Evolutionary conservation across 2,888 invertebrate genomes (phyloP), one percentile per base, ranked within the genome.

Genomic region (Therioaphis trifolii): DNA sequence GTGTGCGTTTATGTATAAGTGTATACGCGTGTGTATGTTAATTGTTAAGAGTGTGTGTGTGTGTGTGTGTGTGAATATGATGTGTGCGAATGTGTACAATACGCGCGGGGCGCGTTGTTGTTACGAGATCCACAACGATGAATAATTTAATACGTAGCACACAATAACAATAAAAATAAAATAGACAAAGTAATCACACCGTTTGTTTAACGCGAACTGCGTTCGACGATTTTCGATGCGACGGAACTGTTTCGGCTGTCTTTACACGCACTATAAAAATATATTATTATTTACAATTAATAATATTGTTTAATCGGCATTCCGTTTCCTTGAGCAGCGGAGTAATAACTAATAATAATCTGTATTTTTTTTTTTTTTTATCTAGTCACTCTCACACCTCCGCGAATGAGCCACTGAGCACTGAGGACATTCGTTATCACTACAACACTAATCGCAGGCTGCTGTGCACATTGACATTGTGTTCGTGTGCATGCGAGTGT

Each of bases 251-350:
- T 52, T 72, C n/a, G 52, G 29, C 72, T 52, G 71, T 29, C 18
- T 27, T 4, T 21, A 12, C n/a, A 52, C 52, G 21, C 29, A n/a
- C 52, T 29, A 72, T 29, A 35, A 72, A 12, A 29, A 52, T 72
- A 52, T 68, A 72, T 52, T n/a, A n/a, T n/a, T 35, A 7, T 35
- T 35, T 35, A 35, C n/a, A n/a, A n/a, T n/a, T 71, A 71, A n/a
- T 72, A 71, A 18, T 49, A 21, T 15, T 24, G 27, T n/a, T 29
- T 18, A 21, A 21, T 72, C n/a, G 12, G 29, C 52, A 52, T 52
- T 72, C 72, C 12, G 72, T 72, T 72, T 72, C 72, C 72, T 72
- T 52, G 52, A 72, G 72, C 72, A 55, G 52, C 35, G 52, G 29
- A 24, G 12, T 24, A 4, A 18, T 52, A 52, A 52, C 52, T 18